These are phyloP conservation scores for Branchipolynoe longqiensis DNA, from an alignment of 2,888 invertebrate genomes.

Conservation along the genomic window DNA sequence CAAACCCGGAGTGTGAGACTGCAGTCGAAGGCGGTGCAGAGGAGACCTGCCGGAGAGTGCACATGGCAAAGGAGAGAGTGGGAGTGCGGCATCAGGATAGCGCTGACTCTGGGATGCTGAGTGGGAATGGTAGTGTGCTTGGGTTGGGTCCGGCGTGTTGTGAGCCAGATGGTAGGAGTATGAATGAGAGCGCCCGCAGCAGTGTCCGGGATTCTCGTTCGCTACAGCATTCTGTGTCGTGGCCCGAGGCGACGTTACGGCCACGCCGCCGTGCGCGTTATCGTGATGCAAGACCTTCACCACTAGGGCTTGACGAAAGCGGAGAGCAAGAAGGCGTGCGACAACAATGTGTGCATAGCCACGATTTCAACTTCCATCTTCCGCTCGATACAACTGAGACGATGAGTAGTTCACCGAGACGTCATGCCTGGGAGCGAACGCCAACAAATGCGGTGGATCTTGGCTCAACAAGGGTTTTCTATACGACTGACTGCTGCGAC, in stretches of 20 bases:
- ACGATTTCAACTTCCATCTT: slow-evolving; percentile 66
- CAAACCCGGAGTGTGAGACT: slow-evolving; percentile 44
- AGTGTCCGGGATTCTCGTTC: slow-evolving; percentile 23
- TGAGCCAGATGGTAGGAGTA: background rate
- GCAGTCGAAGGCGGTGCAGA: background rate
- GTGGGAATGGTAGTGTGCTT: slow-evolving; percentile 68
- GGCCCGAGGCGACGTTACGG: slow-evolving; percentile 60
- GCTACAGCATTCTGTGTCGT: slow-evolving; percentile 63
- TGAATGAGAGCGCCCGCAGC: background rate
- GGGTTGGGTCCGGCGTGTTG: background rate
- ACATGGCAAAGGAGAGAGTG: slow-evolving; percentile 7
- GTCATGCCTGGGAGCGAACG: background rate
- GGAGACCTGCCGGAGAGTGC: background rate
- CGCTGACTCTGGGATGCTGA: slow-evolving; percentile 77
- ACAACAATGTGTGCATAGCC: slow-evolving; percentile 21
- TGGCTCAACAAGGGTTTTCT: slow-evolving; percentile 42
- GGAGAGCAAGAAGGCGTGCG: slow-evolving; percentile 1
- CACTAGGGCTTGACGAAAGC: background rate
- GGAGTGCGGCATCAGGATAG: slow-evolving; percentile 71
- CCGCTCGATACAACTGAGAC: slow-evolving; percentile 63
- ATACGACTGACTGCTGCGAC: slow-evolving; percentile 28
- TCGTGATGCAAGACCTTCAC: background rate
- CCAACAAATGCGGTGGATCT: slow-evolving; percentile 11
- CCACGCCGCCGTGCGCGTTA: background rate
- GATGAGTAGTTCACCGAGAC: background rate